Evolutionary conservation across 2,113 vertebrate species (phyloP), one percentile per base, ranked within the genome.

Genomic region (Nothoprocta pentlandii): DNA sequence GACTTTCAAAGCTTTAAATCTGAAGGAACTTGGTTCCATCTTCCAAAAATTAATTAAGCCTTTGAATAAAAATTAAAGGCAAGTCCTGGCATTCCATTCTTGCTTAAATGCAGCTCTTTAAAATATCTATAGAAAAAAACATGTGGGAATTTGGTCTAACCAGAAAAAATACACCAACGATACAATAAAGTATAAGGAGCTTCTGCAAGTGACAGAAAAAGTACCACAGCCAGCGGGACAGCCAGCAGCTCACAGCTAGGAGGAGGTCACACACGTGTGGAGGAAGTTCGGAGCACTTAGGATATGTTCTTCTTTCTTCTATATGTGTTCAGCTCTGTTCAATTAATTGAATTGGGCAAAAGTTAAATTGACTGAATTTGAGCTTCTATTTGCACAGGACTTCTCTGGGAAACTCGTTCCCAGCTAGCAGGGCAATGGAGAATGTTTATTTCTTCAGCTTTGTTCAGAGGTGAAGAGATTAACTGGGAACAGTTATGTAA

Each of bases 391-490:
- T 14, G 3, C 17, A 26, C 39, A 26, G 47, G 49, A 19, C n/a
- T 30, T 49, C 61, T 68, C 82, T 71, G 87, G 76, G 86, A 71
- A 70, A 69, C 1, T 5, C 17, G 61, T 71, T 94, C 88, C 79
- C 79, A 71, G 86, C 87, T 41, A 4, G 53, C 0, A 11, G 81
- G 39, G 39, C 30, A 39, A 21, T 32, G 39, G 47, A 15, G 71
- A 78, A 86, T 94, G 92, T 93, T 97, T 95, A 91, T 90, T 85
- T 62, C 94, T 66, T 49, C 78, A 41, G 69, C 81, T 85, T 64
- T 85, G 80, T 1, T 36, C 8, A 7, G 74, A 94, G 90, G 73
- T 66, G 77, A 91, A 21, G 93, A 46, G 95, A 78, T 95, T 66
- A 94, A 94, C 84, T 85, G 90, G 88, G 32, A 84, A 63, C 79